Conservation (phyloP, 2,888 invertebrate genomes). For the Melipona beecheii region DNA sequence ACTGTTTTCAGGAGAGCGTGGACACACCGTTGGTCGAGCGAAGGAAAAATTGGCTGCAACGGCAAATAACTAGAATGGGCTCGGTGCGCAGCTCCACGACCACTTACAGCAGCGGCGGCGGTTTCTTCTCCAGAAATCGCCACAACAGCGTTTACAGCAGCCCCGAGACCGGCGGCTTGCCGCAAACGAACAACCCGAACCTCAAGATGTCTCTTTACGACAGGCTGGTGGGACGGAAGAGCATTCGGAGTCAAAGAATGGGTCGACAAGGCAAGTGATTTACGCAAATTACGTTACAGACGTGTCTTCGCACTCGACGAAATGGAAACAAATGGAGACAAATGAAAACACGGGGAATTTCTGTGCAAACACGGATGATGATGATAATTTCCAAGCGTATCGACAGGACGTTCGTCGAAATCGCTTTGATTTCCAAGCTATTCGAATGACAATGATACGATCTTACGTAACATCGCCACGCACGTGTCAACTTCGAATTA, state of each 20-base stretch:
- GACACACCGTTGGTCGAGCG: conserved; percentile 94
- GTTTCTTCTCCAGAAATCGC: conserved; percentile 90
- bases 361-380: neutral
- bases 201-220: conserved; percentile 94
- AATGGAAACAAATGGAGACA: neutral
- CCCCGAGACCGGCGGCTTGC: conserved; percentile 84
- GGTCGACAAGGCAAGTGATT: conserved; percentile 87
- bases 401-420: neutral
- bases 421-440: conserved; percentile 26
- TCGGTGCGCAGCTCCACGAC: conserved; percentile 92
- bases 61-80: conserved; percentile 94
- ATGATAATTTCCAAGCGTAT: neutral
- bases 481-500: conserved; percentile 6
- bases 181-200: conserved; percentile 80
- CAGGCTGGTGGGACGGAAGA: conserved; percentile 92
- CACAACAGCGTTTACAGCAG: conserved; percentile 90
- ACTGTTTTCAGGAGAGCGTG: conserved; percentile 87
- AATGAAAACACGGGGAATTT: neutral
- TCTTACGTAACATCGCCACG: conserved; percentile 30
- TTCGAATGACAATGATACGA: conserved; percentile 34
- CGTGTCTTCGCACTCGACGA: neutral
- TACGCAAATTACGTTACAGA: neutral
- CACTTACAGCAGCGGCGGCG: conserved; percentile 91
- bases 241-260: conserved; percentile 88
- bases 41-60: conserved; percentile 94